A percentile compares a stretch with the other conserved stretches of the same genome.
phyloP scores from a whole-genome alignment of 1,140 invertebrate genomes.

The silkworm (Bombyx mori) region ASM3026992v2 NC_085110.1:11023001-11023500 shows the following conservation, averaged over 20 bases:
- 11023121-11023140: slow-evolving; percentile 87
- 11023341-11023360: too few relatives aligned
- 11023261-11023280: slow-evolving; percentile 84
- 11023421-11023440: too few relatives aligned
- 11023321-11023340: too few relatives aligned
- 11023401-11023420: too few relatives aligned
- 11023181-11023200: slow-evolving; percentile 86
- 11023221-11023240: slow-evolving; percentile 89
- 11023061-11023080: slow-evolving; percentile 97
- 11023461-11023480: too few relatives aligned
- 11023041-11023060: slow-evolving; percentile 83
- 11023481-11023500: too few relatives aligned
- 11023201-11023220: slow-evolving; percentile 87
- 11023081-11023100: slow-evolving; percentile 89
- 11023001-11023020: not conserved
- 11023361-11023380: too few relatives aligned
- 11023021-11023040: not conserved
- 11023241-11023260: slow-evolving; percentile 85
- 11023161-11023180: slow-evolving; percentile 86
- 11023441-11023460: too few relatives aligned
- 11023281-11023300: slow-evolving; percentile 74
- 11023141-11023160: slow-evolving; percentile 86
- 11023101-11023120: slow-evolving; percentile 89
- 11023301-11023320: not conserved
- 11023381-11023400: too few relatives aligned